Conservation (phyloP, 2,888 invertebrate species). For the Unio pictorum region DNA sequence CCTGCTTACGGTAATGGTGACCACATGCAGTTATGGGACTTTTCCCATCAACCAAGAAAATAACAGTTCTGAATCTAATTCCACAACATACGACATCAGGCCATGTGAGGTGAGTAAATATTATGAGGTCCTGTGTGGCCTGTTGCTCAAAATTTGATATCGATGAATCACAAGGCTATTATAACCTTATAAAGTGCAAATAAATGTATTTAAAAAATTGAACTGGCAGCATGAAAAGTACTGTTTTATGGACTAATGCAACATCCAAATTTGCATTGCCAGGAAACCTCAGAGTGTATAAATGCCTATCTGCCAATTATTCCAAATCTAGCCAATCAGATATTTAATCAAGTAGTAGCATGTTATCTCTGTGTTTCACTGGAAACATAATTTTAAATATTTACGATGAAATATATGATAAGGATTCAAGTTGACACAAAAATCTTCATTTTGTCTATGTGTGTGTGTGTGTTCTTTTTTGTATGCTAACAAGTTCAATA, state of each 20-base stretch:
- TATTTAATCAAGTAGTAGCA: no score
- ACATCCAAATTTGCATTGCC: no score
- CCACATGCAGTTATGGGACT: conserved; percentile 13
- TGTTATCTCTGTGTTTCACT: no score
- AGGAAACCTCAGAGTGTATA: no score
- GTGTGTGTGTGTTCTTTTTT: not conserved
- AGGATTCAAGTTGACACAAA: no score
- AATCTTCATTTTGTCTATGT: no score
- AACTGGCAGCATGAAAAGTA: no score
- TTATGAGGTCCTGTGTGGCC: not conserved
- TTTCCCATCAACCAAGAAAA: conserved; percentile 1
- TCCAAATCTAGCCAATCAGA: no score
- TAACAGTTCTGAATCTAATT: conserved; percentile 2
- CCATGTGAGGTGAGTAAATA: not conserved
- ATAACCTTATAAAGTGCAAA: not conserved
- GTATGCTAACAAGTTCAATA: not conserved
- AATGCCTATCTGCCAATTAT: no score
- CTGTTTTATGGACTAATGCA: no score
- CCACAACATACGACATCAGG: not conserved
- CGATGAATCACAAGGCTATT: not conserved
- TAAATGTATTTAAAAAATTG: not conserved
- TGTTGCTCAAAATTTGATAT: not conserved
- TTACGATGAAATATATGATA: no score
- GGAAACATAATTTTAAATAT: no score
- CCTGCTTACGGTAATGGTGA: conserved; percentile 79